Conservation (phyloP, 2,113 vertebrate species). For the Pluvialis apricaria region DNA sequence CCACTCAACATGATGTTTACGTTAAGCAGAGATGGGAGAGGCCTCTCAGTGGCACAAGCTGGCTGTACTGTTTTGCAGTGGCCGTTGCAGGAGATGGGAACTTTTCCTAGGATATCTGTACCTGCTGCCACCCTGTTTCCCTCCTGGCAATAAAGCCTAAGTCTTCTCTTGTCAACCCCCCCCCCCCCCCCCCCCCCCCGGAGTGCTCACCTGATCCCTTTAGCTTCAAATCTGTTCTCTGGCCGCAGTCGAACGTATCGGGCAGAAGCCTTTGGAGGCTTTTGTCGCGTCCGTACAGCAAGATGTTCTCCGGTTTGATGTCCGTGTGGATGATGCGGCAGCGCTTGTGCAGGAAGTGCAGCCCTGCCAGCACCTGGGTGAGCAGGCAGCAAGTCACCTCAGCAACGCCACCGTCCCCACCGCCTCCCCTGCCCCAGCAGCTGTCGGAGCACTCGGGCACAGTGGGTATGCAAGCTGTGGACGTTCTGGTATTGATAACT, state of each 20-base stretch:
- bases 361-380: constrained; percentile 79
- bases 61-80: background rate
- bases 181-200: no score
- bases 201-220: constrained; percentile 20
- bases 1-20: background rate
- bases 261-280: constrained; percentile 50
- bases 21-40: background rate
- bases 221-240: background rate
- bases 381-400: background rate
- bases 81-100: background rate
- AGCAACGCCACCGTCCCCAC: background rate
- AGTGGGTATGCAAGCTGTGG: fast-evolving
- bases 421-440: background rate
- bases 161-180: background rate
- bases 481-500: background rate
- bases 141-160: background rate
- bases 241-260: background rate
- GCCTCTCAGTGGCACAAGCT: background rate
- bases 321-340: constrained; percentile 87
- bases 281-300: constrained; percentile 67
- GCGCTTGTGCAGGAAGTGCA: constrained; percentile 80
- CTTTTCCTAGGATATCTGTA: background rate
- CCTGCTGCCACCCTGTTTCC: background rate
- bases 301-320: constrained; percentile 85
- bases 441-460: background rate